Percentiles rank a stretch among this genome's conserved stretches.
These are phyloP conservation scores for Drosophila repleta DNA, from an alignment of 1,140 invertebrate species.

Conservation along the genomic window DNA sequence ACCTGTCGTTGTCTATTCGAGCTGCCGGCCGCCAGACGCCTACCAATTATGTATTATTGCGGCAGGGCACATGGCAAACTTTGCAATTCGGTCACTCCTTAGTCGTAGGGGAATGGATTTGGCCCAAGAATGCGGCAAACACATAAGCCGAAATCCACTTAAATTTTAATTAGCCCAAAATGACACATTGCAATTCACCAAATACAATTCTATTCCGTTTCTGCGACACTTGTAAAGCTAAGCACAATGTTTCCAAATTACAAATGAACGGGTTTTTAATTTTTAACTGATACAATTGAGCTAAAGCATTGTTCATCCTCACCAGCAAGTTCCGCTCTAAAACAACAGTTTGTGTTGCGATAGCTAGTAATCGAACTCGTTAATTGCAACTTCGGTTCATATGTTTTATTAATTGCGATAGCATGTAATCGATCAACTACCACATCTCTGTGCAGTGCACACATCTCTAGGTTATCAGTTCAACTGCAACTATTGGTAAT, in stretches of 20 bases:
- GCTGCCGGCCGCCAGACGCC: slow-evolving; percentile 57
- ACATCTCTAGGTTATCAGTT: too few relatives aligned
- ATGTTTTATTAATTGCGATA: too few relatives aligned
- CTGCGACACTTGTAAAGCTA: neutral
- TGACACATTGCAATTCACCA: slow-evolving; percentile 13
- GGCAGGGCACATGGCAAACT: slow-evolving; percentile 36
- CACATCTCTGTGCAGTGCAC: too few relatives aligned
- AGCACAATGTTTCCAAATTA: too few relatives aligned
- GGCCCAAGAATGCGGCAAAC: slow-evolving; percentile 19
- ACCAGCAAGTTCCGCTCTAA: too few relatives aligned
- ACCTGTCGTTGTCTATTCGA: slow-evolving; percentile 77
- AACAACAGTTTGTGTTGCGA: too few relatives aligned
- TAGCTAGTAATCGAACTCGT: too few relatives aligned
- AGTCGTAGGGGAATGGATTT: neutral
- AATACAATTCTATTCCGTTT: slow-evolving; percentile 3
- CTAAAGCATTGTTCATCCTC: too few relatives aligned
- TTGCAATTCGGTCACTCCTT: slow-evolving; percentile 37
- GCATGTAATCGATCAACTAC: too few relatives aligned
- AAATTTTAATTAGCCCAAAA: slow-evolving; percentile 30
- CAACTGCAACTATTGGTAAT: too few relatives aligned
- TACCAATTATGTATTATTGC: slow-evolving; percentile 65
- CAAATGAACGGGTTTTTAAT: neutral
- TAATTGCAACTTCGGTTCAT: neutral
- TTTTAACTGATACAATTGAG: neutral
- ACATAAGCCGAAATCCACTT: slow-evolving; percentile 15